Evolutionary conservation across 2,797 vertebrate species (phyloP).

Genomic region (Cephalopachus bancanus): DNA sequence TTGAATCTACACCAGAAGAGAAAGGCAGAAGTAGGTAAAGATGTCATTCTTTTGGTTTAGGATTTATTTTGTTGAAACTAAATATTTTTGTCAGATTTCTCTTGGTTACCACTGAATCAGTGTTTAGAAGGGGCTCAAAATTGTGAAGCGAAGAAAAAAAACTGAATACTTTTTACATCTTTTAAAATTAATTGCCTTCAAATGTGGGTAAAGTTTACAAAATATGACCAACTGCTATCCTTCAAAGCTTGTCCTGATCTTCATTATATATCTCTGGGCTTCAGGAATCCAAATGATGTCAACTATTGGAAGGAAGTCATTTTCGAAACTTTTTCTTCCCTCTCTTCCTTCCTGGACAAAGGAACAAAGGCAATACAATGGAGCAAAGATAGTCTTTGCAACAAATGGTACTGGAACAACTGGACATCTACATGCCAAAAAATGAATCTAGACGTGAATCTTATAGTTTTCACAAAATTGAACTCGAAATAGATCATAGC

Average conservation of each 20-base stretch:
- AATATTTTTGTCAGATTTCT: background rate
- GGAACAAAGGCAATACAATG: background rate
- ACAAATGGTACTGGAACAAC: background rate
- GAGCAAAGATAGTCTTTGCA: background rate
- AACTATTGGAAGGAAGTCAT: background rate
- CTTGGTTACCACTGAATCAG: background rate
- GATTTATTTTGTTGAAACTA: background rate
- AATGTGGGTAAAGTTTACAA: background rate
- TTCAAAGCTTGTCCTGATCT: background rate
- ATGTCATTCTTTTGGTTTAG: background rate
- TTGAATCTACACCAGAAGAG: background rate
- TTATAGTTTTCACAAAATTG: background rate
- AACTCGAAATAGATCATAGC: background rate
- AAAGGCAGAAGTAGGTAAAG: background rate
- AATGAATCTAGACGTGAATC: background rate
- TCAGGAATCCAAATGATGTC: background rate
- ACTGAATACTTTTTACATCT: background rate
- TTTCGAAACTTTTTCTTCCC: background rate
- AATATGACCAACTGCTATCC: background rate
- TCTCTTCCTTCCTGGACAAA: background rate
- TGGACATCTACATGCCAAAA: background rate
- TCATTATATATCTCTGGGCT: background rate
- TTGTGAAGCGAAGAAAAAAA: background rate
- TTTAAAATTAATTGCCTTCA: slow-evolving; percentile 24
- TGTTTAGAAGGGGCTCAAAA: background rate